Evolutionary conservation across 37 sponge, comb jelly and placozoan genomes (phyloP).

Genomic region (Dysidea cf. avara): DNA sequence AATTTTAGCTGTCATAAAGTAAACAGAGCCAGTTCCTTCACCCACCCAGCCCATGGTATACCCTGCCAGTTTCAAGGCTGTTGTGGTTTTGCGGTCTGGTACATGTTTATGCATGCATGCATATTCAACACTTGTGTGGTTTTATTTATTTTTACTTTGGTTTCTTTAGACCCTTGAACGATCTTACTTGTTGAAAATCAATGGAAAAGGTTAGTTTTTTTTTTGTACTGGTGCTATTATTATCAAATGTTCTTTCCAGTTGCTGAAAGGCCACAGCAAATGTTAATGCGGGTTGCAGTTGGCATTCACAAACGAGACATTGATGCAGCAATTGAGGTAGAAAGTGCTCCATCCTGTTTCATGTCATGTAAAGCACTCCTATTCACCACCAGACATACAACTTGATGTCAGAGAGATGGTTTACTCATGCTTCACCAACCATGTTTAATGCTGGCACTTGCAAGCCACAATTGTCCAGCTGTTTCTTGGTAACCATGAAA

Average conservation of each 20-base stretch:
- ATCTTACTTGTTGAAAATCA: constrained; percentile 91
- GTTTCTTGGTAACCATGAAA: constrained; percentile 96
- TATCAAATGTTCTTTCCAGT: constrained; percentile 39
- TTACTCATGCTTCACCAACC: constrained; percentile 98
- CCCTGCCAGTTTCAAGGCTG: neutral
- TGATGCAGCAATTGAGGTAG: constrained; percentile 83
- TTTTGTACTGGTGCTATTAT: neutral
- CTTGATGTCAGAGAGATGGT: constrained; percentile 98
- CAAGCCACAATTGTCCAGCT: constrained; percentile 92
- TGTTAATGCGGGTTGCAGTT: constrained; percentile 97
- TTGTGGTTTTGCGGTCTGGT: constrained; percentile 43
- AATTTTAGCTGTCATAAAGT: constrained; percentile 37
- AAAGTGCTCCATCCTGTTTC: neutral
- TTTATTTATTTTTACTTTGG: neutral
- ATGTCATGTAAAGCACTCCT: too few relatives aligned
- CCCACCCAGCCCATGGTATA: neutral
- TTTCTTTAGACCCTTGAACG: constrained; percentile 87
- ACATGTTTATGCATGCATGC: constrained; percentile 7
- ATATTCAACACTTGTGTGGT: neutral
- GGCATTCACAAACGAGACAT: constrained; percentile 90
- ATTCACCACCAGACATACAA: constrained; percentile 82
- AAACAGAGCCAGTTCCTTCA: constrained; percentile 13
- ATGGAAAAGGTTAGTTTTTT: constrained; percentile 71
- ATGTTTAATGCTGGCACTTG: constrained; percentile 99
- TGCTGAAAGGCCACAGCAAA: constrained; percentile 98